phyloP scores from a whole-genome alignment of 92 coral and sea anemone genomes.

The Paramuricea clavata region DNA sequence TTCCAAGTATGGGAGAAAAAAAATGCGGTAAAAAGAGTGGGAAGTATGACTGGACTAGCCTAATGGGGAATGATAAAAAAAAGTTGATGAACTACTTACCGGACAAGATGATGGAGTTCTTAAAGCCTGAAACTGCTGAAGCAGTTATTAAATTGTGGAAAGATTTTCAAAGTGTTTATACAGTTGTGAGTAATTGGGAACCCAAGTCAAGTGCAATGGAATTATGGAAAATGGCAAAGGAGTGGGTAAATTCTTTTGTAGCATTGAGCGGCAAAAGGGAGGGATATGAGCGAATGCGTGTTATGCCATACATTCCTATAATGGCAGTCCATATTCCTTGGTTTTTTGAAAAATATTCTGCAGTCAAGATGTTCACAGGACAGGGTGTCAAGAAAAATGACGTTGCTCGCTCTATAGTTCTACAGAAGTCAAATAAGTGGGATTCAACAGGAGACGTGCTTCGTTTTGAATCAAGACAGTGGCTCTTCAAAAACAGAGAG shows the following conservation, averaged over 20 bases:
- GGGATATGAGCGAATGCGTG: constrained; percentile 55
- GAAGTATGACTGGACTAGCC: constrained; percentile 51
- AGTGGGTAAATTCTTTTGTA: constrained; percentile 51
- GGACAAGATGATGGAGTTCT: constrained; percentile 24
- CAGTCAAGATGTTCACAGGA: constrained; percentile 72
- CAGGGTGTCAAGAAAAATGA: constrained; percentile 74
- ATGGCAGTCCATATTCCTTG: constrained; percentile 69
- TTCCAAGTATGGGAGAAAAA: constrained; percentile 61
- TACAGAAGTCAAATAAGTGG: constrained; percentile 72
- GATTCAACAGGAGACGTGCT: constrained; percentile 69
- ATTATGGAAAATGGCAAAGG: constrained; percentile 59
- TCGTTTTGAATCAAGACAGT: constrained; percentile 65
- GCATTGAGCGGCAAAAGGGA: constrained; percentile 36
- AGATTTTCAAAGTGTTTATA: constrained; percentile 44
- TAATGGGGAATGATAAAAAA: constrained; percentile 62
- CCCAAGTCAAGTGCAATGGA: constrained; percentile 39
- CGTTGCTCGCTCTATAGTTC: not conserved
- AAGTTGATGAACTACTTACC: constrained; percentile 27
- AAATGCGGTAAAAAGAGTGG: constrained; percentile 50
- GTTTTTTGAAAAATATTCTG: constrained; percentile 52
- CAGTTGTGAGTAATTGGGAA: constrained; percentile 43
- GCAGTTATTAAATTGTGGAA: constrained; percentile 47
- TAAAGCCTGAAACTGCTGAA: constrained; percentile 30
- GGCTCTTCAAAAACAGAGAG: constrained; percentile 51
- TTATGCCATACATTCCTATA: constrained; percentile 72